Percentiles rank a stretch among this genome's conserved stretches.
These are phyloP conservation scores for Oreochromis mossambicus DNA, from an alignment of 2,797 vertebrate species.

Conservation along the genomic window DNA sequence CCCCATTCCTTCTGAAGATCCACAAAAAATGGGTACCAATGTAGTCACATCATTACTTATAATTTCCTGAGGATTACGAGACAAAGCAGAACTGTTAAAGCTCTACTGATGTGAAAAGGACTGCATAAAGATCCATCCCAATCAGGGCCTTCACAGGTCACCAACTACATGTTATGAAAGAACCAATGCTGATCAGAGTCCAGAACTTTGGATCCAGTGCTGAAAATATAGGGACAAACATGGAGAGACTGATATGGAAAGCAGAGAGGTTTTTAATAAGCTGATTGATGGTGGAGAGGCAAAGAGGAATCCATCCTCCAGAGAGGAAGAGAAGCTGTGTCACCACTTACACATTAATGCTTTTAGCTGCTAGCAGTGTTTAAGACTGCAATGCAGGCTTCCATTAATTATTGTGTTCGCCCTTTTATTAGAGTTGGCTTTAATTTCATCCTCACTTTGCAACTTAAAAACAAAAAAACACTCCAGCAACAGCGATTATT, in stretches of 20 bases:
- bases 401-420: constrained; percentile 8
- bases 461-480: not conserved
- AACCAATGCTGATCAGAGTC: not conserved
- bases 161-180: not conserved
- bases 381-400: not conserved
- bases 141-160: not conserved
- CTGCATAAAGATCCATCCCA: not conserved
- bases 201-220: not conserved
- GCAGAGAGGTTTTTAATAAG: not conserved
- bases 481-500: not conserved
- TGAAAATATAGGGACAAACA: not conserved
- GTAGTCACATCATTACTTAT: not conserved
- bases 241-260: not conserved
- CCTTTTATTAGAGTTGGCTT: not conserved
- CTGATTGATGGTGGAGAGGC: not conserved
- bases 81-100: not conserved
- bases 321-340: not conserved
- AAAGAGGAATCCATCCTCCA: not conserved
- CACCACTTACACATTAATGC: not conserved
- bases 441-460: not conserved
- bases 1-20: not conserved
- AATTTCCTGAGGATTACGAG: not conserved
- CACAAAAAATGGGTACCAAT: not conserved
- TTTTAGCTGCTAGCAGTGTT: constrained; percentile 1
- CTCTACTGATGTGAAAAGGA: not conserved